Percentiles rank a stretch among this genome's conserved stretches.
These are phyloP conservation scores for Brienomyrus brachyistius DNA, from an alignment of 2,113 vertebrate genomes.

Conservation along the genomic window DNA sequence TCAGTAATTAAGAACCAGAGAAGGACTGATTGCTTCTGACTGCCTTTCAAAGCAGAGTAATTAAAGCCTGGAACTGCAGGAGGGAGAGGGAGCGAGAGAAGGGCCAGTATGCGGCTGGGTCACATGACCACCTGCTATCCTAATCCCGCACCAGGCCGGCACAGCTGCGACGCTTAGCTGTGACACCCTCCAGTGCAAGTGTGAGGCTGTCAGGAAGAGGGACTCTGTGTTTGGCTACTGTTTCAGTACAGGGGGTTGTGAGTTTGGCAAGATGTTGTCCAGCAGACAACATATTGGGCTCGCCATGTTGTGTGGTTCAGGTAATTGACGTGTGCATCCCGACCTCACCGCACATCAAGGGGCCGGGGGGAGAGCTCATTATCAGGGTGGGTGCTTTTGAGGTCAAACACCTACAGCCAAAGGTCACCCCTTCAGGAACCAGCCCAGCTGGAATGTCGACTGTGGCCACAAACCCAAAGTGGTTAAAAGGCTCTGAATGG, in stretches of 20 bases:
- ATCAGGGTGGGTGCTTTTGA: neutral
- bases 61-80: slow-evolving; percentile 8
- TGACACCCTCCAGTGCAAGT: neutral
- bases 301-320: neutral
- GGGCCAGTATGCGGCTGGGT: neutral
- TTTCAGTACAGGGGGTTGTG: neutral
- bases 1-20: slow-evolving; percentile 14
- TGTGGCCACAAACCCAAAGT: neutral
- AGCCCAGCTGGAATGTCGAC: neutral
- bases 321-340: neutral
- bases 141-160: neutral
- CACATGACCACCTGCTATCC: neutral
- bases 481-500: neutral
- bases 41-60: slow-evolving; percentile 14
- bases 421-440: neutral
- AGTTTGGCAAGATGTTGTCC: neutral
- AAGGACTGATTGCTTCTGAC: slow-evolving; percentile 19
- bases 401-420: neutral
- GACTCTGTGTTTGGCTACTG: neutral
- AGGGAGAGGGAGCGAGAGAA: neutral
- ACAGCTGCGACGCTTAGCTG: neutral
- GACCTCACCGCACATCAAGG: neutral
- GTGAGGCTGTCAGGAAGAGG: neutral
- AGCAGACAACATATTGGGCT: neutral
- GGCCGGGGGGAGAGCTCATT: no score